A percentile compares a stretch with the other conserved stretches of the same genome.
These are phyloP conservation scores for Apodemia zela DNA, from an alignment of 2,888 invertebrate species.

Conservation along the genomic window DNA sequence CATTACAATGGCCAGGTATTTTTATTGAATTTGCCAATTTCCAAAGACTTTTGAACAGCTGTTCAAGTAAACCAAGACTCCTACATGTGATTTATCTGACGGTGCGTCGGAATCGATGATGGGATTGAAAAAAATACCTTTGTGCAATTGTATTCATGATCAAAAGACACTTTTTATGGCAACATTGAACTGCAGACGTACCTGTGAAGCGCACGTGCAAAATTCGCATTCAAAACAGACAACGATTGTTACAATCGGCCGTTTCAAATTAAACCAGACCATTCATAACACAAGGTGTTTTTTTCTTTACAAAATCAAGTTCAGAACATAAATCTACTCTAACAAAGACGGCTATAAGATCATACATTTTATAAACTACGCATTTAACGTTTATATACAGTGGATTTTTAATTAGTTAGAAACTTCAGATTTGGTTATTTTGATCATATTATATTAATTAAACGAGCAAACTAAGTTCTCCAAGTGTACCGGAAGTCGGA, in stretches of 20 bases:
- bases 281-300: slow-evolving; percentile 40
- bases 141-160: slow-evolving; percentile 71
- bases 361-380: not conserved
- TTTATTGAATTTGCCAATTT: slow-evolving; percentile 59
- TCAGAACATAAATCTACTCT: slow-evolving; percentile 46
- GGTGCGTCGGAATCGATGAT: slow-evolving; percentile 58
- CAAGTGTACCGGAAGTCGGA: too few relatives aligned
- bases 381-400: not conserved
- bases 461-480: not conserved
- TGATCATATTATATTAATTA: not conserved
- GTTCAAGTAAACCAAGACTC: slow-evolving; percentile 60
- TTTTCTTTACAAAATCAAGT: slow-evolving; percentile 39
- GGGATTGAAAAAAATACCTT: slow-evolving; percentile 53
- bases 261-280: slow-evolving; percentile 46
- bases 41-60: slow-evolving; percentile 58
- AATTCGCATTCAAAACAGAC: slow-evolving; percentile 58
- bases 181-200: slow-evolving; percentile 72
- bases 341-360: slow-evolving; percentile 46
- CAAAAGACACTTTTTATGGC: slow-evolving; percentile 61
- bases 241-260: slow-evolving; percentile 41
- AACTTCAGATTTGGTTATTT: not conserved
- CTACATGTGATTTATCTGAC: slow-evolving; percentile 71
- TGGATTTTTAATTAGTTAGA: not conserved
- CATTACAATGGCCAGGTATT: slow-evolving; percentile 59
- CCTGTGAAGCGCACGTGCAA: slow-evolving; percentile 75